A percentile compares a stretch with the other conserved stretches of the same genome.
Conservation (phyloP, 64 coral and sea anemone genomes). For the Actinia tenebrosa region DNA sequence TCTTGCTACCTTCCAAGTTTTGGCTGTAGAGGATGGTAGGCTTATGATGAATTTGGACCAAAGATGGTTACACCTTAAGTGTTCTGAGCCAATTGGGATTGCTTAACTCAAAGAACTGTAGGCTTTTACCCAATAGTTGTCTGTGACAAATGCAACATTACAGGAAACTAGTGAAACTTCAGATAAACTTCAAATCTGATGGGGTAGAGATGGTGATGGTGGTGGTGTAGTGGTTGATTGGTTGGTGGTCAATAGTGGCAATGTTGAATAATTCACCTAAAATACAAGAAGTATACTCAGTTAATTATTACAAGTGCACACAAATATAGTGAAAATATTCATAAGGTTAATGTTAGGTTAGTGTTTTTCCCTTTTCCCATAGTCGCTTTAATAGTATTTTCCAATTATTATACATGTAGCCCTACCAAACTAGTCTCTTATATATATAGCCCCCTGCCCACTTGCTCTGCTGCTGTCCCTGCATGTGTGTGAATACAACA, state of each 20-base stretch:
- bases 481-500: no score
- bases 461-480: no score
- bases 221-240: background rate
- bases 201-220: background rate
- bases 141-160: constrained; percentile 5
- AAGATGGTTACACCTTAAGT: background rate
- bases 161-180: background rate
- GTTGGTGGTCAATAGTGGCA: background rate
- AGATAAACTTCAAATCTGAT: background rate
- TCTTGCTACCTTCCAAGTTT: background rate
- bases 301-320: no score
- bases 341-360: no score
- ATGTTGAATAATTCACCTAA: background rate
- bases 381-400: no score
- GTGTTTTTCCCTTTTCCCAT: no score
- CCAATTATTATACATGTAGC: no score
- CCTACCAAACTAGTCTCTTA: no score
- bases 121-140: background rate
- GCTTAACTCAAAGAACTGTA: background rate
- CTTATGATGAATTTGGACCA: background rate
- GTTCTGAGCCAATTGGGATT: background rate
- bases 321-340: no score
- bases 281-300: background rate
- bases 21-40: background rate
- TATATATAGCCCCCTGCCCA: no score